These are phyloP conservation scores for Meteorus sp. DNA, from an alignment of 1,140 invertebrate genomes.

Conservation along the genomic window DNA sequence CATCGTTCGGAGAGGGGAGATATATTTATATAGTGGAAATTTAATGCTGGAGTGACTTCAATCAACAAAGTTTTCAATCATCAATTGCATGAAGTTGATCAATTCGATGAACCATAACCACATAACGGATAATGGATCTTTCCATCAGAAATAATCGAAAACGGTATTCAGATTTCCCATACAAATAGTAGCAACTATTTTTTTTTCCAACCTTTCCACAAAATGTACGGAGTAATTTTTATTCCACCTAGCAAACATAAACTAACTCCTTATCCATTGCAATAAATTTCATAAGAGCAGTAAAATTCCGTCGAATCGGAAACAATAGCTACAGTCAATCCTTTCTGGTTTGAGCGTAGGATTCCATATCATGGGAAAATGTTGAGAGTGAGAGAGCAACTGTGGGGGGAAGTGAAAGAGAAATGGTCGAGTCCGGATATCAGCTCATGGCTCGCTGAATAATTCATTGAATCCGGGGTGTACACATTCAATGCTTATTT, in stretches of 20 bases:
- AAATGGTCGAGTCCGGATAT: constrained; percentile 35
- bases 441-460: constrained; percentile 36
- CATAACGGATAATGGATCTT: too few relatives aligned
- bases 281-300: background rate
- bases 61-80: background rate
- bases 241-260: too few relatives aligned
- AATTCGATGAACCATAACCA: too few relatives aligned
- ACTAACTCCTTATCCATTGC: too few relatives aligned
- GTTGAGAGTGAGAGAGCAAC: background rate
- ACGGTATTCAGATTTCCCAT: too few relatives aligned
- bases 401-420: too few relatives aligned
- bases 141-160: too few relatives aligned
- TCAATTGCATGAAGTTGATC: too few relatives aligned
- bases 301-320: constrained; percentile 14
- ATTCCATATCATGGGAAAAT: constrained; percentile 34
- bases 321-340: constrained; percentile 22
- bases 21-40: background rate
- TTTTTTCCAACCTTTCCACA: too few relatives aligned
- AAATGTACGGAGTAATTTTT: too few relatives aligned
- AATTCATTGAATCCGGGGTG: constrained; percentile 37
- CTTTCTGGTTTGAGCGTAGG: background rate
- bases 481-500: constrained; percentile 33
- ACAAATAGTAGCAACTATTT: too few relatives aligned
- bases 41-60: background rate
- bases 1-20: background rate